Percentiles rank a stretch among this genome's conserved stretches.
Evolutionary conservation across 2,797 vertebrate species (phyloP).

Genomic region (Adrianichthys oophorus): DNA sequence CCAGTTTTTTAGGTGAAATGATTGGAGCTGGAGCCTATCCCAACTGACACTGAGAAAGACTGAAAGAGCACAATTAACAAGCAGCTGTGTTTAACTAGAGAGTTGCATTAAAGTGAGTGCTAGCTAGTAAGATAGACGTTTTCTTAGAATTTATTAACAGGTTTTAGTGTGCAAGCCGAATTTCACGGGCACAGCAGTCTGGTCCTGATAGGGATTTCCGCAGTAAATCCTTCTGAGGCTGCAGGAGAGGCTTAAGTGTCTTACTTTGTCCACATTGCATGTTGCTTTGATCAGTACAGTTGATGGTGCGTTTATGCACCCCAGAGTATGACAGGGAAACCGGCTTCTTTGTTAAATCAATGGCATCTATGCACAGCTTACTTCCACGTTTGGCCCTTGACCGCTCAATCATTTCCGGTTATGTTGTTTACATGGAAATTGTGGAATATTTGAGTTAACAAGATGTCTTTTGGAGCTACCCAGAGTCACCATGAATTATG

Average conservation of each 20-base stretch:
- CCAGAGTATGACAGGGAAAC: not conserved
- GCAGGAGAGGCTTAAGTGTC: slow-evolving; percentile 38
- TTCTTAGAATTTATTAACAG: not conserved
- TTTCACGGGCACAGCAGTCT: not conserved
- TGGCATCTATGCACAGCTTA: too few relatives aligned
- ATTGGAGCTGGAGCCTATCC: not conserved
- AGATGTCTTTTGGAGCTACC: too few relatives aligned
- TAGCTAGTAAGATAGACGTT: not conserved
- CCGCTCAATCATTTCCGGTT: too few relatives aligned
- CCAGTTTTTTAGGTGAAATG: not conserved
- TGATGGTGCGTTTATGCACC: slow-evolving; percentile 7
- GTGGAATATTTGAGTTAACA: too few relatives aligned
- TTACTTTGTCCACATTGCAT: slow-evolving; percentile 17
- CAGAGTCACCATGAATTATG: too few relatives aligned
- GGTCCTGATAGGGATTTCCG: slow-evolving; percentile 43
- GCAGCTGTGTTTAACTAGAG: not conserved
- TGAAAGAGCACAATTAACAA: not conserved
- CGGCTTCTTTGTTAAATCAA: not conserved
- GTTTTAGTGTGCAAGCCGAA: not conserved
- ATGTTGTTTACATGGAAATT: too few relatives aligned
- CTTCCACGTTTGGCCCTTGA: too few relatives aligned
- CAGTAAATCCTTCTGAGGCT: slow-evolving; percentile 45
- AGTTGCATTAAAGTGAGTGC: not conserved
- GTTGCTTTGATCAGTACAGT: not conserved
- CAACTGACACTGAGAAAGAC: not conserved